These are phyloP conservation scores for Caligus rogercresseyi DNA, from an alignment of 1,140 invertebrate species.

Conservation along the genomic window DNA sequence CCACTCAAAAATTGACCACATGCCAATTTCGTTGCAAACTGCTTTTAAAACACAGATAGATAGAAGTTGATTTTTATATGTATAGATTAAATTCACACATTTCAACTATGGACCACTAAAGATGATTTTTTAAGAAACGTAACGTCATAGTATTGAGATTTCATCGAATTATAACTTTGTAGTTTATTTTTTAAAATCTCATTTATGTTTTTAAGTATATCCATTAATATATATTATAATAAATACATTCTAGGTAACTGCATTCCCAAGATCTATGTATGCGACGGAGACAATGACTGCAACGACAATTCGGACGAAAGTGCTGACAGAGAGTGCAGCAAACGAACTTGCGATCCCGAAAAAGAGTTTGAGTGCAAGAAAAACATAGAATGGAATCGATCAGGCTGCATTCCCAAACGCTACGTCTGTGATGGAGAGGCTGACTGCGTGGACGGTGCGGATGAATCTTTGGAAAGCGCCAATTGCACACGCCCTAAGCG, in stretches of 20 bases:
- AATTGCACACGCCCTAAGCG: conserved; percentile 52
- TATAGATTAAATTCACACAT: no score
- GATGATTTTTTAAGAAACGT: no score
- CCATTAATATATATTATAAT: conserved; percentile 86
- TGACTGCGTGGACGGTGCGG: conserved; percentile 88
- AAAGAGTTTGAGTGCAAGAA: conserved; percentile 75
- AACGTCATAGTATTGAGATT: not conserved
- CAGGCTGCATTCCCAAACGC: conserved; percentile 77
- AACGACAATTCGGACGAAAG: conserved; percentile 81
- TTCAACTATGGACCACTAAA: no score
- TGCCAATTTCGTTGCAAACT: no score
- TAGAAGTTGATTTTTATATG: no score
- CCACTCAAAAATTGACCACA: not conserved
- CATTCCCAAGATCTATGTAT: conserved; percentile 88
- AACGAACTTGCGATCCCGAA: conserved; percentile 69
- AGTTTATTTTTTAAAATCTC: conserved; percentile 38
- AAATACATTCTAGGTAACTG: conserved; percentile 88
- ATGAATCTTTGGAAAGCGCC: conserved; percentile 68
- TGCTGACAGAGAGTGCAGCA: conserved; percentile 68
- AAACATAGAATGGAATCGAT: conserved; percentile 73
- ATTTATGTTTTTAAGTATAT: no score
- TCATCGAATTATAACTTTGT: not conserved
- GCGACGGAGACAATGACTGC: conserved; percentile 89
- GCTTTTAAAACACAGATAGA: no score
- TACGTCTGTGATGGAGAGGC: conserved; percentile 92